Conservation (phyloP, 2,888 invertebrate genomes). For the Temnothorax rugatulus region DNA sequence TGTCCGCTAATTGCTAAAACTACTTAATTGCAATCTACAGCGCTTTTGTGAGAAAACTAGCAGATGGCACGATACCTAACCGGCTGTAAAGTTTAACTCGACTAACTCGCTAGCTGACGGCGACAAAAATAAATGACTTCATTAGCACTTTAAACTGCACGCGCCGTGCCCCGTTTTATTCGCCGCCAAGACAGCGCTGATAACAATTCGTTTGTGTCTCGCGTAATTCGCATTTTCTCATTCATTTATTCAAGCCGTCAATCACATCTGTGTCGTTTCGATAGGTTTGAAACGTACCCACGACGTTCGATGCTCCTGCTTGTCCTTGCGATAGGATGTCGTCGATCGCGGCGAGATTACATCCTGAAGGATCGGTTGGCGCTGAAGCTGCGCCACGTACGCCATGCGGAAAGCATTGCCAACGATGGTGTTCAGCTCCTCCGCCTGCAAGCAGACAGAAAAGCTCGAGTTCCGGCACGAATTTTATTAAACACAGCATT, state of each 20-base stretch:
- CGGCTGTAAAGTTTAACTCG: slow-evolving; percentile 42
- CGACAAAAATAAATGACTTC: slow-evolving; percentile 47
- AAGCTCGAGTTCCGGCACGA: neutral
- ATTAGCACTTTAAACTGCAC: slow-evolving; percentile 39
- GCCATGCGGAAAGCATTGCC: slow-evolving; percentile 98
- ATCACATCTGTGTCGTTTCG: neutral
- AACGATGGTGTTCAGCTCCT: slow-evolving; percentile 94
- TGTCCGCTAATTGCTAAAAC: slow-evolving; percentile 54
- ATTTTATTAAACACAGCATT: slow-evolving; percentile 7
- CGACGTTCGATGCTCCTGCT: slow-evolving; percentile 81
- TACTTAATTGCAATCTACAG: slow-evolving; percentile 50
- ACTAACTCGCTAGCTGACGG: slow-evolving; percentile 17
- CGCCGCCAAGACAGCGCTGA: neutral
- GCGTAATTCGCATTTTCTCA: neutral
- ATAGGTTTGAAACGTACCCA: slow-evolving; percentile 78
- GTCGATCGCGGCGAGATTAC: slow-evolving; percentile 89
- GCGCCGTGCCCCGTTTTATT: neutral
- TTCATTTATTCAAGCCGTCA: neutral
- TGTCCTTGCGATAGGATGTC: slow-evolving; percentile 83
- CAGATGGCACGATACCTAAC: slow-evolving; percentile 45
- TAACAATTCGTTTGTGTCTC: neutral
- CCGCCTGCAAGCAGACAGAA: slow-evolving; percentile 89
- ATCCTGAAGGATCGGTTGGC: slow-evolving; percentile 89
- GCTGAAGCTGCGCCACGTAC: slow-evolving; percentile 94
- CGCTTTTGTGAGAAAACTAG: slow-evolving; percentile 48